Evolutionary conservation across 1,140 invertebrate species (phyloP).

Genomic region (Cataglyphis hispanica): DNA sequence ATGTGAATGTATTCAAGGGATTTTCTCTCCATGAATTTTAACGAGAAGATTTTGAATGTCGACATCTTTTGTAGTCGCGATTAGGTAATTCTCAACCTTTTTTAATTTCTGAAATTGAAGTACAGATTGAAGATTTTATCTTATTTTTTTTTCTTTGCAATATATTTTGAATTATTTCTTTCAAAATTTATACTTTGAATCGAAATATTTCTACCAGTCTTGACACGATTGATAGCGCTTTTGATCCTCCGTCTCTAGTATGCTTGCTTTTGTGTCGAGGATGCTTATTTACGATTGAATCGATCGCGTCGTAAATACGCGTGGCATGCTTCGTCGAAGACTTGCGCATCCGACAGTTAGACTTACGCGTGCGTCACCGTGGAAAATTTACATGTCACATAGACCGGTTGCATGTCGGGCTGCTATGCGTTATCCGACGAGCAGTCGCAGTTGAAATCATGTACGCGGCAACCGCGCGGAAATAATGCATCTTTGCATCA

Average conservation of each 20-base stretch:
- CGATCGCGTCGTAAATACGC: slow-evolving; percentile 62
- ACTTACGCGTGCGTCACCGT: slow-evolving; percentile 68
- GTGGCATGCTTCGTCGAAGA: slow-evolving; percentile 63
- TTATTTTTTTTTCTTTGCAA: not conserved
- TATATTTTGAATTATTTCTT: not conserved
- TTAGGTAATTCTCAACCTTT: not conserved
- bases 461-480: slow-evolving; percentile 38
- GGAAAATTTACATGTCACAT: slow-evolving; percentile 74
- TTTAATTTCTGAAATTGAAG: not conserved
- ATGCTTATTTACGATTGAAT: slow-evolving; percentile 32
- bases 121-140: not conserved
- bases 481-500: slow-evolving; percentile 61
- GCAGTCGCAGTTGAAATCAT: slow-evolving; percentile 63
- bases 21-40: not conserved
- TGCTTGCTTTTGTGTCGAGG: not conserved
- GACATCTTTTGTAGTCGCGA: not conserved
- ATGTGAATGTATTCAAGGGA: not conserved
- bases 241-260: not conserved
- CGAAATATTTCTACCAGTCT: not conserved
- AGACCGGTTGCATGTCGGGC: slow-evolving; percentile 66
- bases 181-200: not conserved
- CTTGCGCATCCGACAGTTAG: slow-evolving; percentile 61
- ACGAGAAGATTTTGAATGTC: not conserved
- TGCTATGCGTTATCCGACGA: slow-evolving; percentile 71
- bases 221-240: not conserved